Evolutionary conservation across 2,797 vertebrate genomes (phyloP), one percentile per base, ranked within the genome.

Genomic region (Chaenodraco wilsoni): DNA sequence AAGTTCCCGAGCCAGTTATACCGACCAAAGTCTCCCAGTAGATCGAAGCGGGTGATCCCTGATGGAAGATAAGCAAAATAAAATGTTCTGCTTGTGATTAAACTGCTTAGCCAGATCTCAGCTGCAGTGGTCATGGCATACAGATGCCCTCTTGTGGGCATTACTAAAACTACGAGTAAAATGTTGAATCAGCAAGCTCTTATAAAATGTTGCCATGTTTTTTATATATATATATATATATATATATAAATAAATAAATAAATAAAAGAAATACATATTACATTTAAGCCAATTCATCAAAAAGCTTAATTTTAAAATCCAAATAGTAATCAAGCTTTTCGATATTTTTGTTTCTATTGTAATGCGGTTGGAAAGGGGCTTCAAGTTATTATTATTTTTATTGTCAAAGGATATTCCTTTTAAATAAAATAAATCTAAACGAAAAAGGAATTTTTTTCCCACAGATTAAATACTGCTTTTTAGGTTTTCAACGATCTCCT

Each of bases 1-100:
- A 99, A 99, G 88, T 96, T 99, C 41, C 96, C 97, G 44, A 99
- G 89, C 98, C 98, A 99, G 94, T 99, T 95, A 84, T 96, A 97
- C 12, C 97, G 95, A 55, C 98, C 98, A 65, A 96, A 99, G 82
- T 98, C 96, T 67, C 98, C 98, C 85, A 99, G 92, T 9, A 99
- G 92, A 88, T 99, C 97, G n/a, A 99, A 99, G 46, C 95, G 95
- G 19, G 98, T 99, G 90, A 99, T 98, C 8, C 98, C 98, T 99
- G 44, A 78, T 40, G 9, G 1, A 62, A 27, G 0, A 63, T 27
- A 64, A 60, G n/a, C n/a, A 37, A 5, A 73, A 58, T 2, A 49
- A 65, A 70, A 73, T 3, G 55, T 52, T 60, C 14, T 2, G 56
- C 43, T 77, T 40, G 52, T 40, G 52, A 74, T 62, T 21, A 17